phyloP scores from a whole-genome alignment of 2,113 vertebrate genomes.

The Podilymbus podiceps region DNA sequence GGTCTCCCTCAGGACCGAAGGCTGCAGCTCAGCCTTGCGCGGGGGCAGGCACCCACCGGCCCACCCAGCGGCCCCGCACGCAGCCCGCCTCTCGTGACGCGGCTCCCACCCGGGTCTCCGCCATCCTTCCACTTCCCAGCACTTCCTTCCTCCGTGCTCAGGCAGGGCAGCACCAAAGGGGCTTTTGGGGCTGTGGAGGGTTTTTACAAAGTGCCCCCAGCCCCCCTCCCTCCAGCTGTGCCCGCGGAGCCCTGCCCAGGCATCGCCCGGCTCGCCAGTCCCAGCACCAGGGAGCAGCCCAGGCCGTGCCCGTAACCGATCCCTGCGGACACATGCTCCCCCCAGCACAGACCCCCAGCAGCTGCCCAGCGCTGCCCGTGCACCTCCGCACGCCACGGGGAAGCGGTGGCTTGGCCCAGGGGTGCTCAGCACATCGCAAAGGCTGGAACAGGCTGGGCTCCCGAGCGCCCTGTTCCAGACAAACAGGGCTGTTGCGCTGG shows the following conservation, averaged over 20 bases:
- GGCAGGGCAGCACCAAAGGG: fast-evolving
- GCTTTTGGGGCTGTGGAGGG: fast-evolving
- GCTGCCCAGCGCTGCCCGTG: fast-evolving
- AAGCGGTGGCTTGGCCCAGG: background rate
- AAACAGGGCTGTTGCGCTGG: background rate
- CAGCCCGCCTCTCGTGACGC: background rate
- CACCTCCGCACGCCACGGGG: fast-evolving
- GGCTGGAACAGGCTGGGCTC: background rate
- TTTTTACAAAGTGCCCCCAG: background rate
- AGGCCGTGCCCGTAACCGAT: fast-evolving
- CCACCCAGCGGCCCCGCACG: fast-evolving
- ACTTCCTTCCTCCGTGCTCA: fast-evolving
- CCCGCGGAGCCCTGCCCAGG: background rate
- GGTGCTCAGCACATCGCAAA: fast-evolving
- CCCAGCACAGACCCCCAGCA: background rate
- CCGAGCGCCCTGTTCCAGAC: fast-evolving
- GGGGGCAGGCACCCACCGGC: fast-evolving
- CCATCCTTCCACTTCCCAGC: background rate
- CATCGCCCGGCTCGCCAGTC: background rate
- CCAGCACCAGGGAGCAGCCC: background rate
- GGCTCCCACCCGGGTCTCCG: fast-evolving
- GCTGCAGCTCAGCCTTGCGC: background rate
- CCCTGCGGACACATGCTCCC: background rate
- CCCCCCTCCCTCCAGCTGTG: background rate
- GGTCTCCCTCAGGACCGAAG: background rate